These are phyloP conservation scores for Ceyx margarethae DNA, from an alignment of 2,113 vertebrate genomes.

Conservation along the genomic window DNA sequence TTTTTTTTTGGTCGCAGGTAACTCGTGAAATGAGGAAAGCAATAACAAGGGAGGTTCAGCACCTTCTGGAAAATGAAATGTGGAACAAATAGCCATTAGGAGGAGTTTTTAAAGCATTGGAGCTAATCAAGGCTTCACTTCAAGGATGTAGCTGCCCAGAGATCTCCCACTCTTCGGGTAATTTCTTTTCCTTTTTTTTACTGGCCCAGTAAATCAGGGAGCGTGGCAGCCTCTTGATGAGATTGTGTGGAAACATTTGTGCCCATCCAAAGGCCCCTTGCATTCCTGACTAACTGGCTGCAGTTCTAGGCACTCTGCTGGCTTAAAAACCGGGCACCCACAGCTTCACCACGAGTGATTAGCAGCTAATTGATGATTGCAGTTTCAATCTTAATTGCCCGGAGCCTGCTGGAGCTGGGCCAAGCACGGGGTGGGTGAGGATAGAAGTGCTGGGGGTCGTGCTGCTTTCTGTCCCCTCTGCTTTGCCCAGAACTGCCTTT, in stretches of 20 bases:
- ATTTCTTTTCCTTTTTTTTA: constrained; percentile 44
- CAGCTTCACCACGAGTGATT: constrained; percentile 7
- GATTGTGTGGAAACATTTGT: constrained; percentile 45
- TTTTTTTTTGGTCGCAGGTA: background rate
- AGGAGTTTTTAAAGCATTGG: constrained; percentile 4
- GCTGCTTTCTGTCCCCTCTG: background rate
- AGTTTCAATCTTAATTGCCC: background rate
- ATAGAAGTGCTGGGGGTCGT: background rate
- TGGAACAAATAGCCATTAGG: background rate
- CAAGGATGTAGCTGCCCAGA: background rate
- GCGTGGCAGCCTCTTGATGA: constrained; percentile 14
- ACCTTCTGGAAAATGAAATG: background rate
- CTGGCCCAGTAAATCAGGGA: background rate
- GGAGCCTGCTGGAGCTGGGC: background rate
- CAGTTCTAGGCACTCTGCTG: background rate
- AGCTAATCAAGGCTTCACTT: background rate
- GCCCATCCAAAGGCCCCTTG: constrained; percentile 46
- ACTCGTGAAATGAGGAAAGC: background rate
- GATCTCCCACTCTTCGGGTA: background rate
- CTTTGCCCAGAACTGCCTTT: background rate
- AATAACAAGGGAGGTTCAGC: background rate
- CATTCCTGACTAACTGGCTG: background rate
- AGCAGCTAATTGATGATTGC: constrained; percentile 48
- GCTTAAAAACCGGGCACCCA: background rate
- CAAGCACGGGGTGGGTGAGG: background rate